Evolutionary conservation across 1,140 invertebrate species (phyloP).

Genomic region (Sarcophaga bullata): DNA sequence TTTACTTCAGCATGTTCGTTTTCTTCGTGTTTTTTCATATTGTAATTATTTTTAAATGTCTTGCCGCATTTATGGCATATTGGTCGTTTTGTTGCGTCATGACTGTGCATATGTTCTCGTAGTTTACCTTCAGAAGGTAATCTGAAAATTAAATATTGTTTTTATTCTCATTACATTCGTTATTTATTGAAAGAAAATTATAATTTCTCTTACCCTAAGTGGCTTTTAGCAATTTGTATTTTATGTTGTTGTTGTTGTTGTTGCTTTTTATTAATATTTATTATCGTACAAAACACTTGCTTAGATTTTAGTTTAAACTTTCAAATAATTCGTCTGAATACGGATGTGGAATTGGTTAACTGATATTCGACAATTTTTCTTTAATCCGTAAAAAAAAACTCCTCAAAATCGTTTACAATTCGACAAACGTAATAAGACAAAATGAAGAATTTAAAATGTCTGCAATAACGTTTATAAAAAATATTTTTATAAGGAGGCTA

Average conservation of each 20-base stretch:
- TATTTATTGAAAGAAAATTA: not conserved
- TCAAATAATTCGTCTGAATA: no score
- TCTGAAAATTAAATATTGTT: conserved; percentile 46
- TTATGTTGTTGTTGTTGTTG: not conserved
- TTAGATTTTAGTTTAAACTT: no score
- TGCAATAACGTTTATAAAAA: no score
- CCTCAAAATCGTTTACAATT: no score
- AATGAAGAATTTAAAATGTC: no score
- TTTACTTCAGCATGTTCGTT: conserved; percentile 59
- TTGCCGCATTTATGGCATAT: conserved; percentile 63
- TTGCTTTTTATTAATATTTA: no score
- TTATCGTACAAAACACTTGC: no score
- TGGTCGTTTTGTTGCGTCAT: conserved; percentile 58
- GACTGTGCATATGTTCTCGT: conserved; percentile 58
- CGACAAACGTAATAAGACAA: no score
- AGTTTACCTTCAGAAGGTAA: conserved; percentile 60
- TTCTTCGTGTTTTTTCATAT: conserved; percentile 60
- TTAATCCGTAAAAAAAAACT: no score
- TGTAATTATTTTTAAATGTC: conserved; percentile 57
- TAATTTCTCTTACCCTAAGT: conserved; percentile 20
- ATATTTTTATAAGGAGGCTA: no score
- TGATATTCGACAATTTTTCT: no score
- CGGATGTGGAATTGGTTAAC: no score
- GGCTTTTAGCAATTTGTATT: not conserved
- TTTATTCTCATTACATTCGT: not conserved